phyloP scores from a whole-genome alignment of 1,140 invertebrate genomes.

The Bombus confusus region DNA sequence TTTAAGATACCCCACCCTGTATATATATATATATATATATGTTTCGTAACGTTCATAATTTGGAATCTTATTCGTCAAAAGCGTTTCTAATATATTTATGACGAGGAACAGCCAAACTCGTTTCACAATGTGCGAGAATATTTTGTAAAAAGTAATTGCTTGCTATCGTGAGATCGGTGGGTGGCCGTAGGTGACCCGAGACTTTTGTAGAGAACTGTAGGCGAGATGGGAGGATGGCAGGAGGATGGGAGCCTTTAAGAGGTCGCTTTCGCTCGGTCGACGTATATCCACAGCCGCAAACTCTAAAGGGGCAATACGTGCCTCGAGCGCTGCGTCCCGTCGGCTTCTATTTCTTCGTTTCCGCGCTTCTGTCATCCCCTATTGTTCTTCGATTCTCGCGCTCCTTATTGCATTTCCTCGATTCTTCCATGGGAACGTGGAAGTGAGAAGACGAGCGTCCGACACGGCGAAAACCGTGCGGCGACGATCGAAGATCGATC shows the following conservation, averaged over 20 bases:
- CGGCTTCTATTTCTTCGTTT: conserved; percentile 46
- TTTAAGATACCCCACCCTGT: too few species aligned
- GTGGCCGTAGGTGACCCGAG: too few species aligned
- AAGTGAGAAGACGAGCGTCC: background rate
- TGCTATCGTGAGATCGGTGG: too few species aligned
- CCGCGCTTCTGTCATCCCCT: conserved; percentile 39
- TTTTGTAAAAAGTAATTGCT: too few species aligned
- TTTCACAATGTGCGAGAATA: too few species aligned
- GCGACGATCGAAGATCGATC: conserved; percentile 21
- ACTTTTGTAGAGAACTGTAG: too few species aligned
- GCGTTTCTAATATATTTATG: too few species aligned
- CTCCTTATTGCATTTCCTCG: conserved; percentile 48
- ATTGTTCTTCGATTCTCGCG: conserved; percentile 58
- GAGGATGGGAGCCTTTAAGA: conserved; percentile 64
- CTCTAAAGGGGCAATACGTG: conserved; percentile 63
- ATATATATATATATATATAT: too few species aligned
- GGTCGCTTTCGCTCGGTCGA: conserved; percentile 35
- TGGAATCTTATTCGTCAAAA: too few species aligned
- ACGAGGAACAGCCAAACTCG: too few species aligned
- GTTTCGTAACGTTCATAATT: too few species aligned
- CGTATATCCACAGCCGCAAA: conserved; percentile 59
- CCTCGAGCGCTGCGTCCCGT: conserved; percentile 34
- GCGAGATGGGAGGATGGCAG: background rate
- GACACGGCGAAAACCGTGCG: background rate
- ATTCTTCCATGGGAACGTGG: background rate